phyloP scores from a whole-genome alignment of 2,888 invertebrate species.

The Notodonta ziczac region DNA sequence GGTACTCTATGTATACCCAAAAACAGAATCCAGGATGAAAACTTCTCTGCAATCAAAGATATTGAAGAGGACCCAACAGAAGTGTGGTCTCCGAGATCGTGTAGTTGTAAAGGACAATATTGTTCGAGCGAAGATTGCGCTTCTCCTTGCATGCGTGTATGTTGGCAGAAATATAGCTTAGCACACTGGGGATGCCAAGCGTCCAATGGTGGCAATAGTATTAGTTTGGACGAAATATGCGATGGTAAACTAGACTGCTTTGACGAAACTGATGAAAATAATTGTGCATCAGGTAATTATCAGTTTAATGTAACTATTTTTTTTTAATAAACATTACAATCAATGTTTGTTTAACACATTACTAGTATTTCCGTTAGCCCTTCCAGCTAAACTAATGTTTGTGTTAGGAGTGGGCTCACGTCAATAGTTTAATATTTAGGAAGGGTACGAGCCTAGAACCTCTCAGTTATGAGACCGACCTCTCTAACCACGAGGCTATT shows the following conservation, averaged over 20 bases:
- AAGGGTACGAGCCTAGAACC: too few species aligned
- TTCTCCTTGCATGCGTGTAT: constrained; percentile 54
- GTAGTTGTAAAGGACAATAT: constrained; percentile 49
- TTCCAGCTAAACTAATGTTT: too few species aligned
- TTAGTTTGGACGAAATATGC: constrained; percentile 60
- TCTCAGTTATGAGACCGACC: too few species aligned
- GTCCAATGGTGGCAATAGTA: constrained; percentile 40
- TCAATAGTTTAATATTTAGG: too few species aligned
- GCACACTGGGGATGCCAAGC: constrained; percentile 59
- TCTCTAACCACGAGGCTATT: too few species aligned
- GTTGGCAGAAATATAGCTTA: constrained; percentile 58
- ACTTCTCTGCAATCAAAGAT: constrained; percentile 15
- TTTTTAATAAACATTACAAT: not conserved
- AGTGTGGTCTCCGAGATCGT: constrained; percentile 44
- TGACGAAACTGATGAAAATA: constrained; percentile 67
- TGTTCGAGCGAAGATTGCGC: constrained; percentile 51
- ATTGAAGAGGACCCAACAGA: constrained; percentile 13
- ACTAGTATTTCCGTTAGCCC: too few species aligned
- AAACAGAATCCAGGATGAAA: constrained; percentile 1
- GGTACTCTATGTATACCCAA: constrained; percentile 48
- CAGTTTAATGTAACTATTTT: not conserved
- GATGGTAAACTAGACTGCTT: constrained; percentile 74
- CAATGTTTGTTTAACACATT: too few species aligned
- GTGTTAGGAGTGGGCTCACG: too few species aligned
- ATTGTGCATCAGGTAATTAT: constrained; percentile 54